Evolutionary conservation across 1,140 invertebrate species (phyloP).

Genomic region (Alviniconcha marisindica): DNA sequence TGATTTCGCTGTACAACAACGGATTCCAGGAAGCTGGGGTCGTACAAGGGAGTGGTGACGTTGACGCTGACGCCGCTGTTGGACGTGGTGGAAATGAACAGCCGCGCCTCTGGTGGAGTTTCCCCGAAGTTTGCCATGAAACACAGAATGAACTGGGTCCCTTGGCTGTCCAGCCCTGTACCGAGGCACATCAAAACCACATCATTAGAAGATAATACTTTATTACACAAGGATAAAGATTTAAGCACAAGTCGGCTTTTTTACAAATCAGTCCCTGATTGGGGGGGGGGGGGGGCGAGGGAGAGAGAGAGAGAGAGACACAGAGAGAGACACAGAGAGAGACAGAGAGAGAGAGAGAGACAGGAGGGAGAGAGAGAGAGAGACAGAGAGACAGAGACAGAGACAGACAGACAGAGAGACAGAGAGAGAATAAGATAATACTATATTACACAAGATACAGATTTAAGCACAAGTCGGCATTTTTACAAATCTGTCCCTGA

Average conservation of each 20-base stretch:
- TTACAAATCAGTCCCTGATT: no score
- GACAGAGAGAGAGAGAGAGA: not conserved
- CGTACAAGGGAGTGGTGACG: conserved; percentile 46
- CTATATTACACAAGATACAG: no score
- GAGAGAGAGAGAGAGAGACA: no score
- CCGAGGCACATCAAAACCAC: not conserved
- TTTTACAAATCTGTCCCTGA: no score
- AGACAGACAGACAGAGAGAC: no score
- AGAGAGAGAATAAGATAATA: no score
- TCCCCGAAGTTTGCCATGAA: conserved; percentile 48
- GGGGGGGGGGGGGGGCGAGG: no score
- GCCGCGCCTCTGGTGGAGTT: conserved; percentile 41
- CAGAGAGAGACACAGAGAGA: not conserved
- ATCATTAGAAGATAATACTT: no score
- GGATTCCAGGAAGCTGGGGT: conserved; percentile 13
- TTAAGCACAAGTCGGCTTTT: no score
- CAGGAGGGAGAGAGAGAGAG: not conserved
- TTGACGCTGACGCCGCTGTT: conserved; percentile 48
- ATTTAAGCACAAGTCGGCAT: no score
- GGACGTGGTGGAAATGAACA: conserved; percentile 54
- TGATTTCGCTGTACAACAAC: conserved; percentile 39
- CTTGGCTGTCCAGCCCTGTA: conserved; percentile 46
- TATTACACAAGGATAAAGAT: no score
- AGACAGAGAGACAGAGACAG: not conserved
- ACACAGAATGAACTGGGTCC: conserved; percentile 50